Conservation (phyloP, 64 coral and sea anemone species). For the Stichodactyla helianthus region DNA sequence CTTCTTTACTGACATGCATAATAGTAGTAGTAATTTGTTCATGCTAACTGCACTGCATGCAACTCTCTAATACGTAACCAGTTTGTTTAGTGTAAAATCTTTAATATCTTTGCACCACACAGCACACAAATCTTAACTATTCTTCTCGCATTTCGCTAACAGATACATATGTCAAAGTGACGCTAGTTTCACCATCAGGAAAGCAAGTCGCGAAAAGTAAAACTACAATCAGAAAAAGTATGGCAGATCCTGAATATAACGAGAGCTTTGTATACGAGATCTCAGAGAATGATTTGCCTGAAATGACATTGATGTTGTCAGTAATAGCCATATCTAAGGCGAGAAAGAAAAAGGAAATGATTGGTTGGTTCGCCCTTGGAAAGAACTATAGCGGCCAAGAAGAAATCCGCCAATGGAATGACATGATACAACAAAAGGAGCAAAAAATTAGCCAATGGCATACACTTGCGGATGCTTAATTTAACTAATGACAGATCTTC, state of each 20-base stretch:
- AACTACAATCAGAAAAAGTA: constrained; percentile 97
- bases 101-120: background rate
- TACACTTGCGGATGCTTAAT: constrained; percentile 72
- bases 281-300: constrained; percentile 91
- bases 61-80: background rate
- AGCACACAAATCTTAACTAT: background rate
- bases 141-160: constrained; percentile 55
- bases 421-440: constrained; percentile 97
- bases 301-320: constrained; percentile 86
- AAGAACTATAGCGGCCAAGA: constrained; percentile 97
- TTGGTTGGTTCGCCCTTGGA: constrained; percentile 95
- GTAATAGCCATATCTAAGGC: constrained; percentile 89
- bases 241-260: constrained; percentile 99
- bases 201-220: constrained; percentile 98
- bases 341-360: constrained; percentile 97
- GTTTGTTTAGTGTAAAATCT: background rate
- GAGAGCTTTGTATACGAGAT: constrained; percentile 99
- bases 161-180: constrained; percentile 99
- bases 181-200: constrained; percentile 91
- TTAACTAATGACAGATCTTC: background rate
- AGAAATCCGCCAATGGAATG: constrained; percentile 97
- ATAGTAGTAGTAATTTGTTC: background rate
- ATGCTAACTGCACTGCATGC: background rate
- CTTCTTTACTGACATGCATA: too few relatives aligned
- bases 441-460: constrained; percentile 94